Evolutionary conservation across 2,888 invertebrate genomes (phyloP).

Genomic region (Agriotes lineatus): DNA sequence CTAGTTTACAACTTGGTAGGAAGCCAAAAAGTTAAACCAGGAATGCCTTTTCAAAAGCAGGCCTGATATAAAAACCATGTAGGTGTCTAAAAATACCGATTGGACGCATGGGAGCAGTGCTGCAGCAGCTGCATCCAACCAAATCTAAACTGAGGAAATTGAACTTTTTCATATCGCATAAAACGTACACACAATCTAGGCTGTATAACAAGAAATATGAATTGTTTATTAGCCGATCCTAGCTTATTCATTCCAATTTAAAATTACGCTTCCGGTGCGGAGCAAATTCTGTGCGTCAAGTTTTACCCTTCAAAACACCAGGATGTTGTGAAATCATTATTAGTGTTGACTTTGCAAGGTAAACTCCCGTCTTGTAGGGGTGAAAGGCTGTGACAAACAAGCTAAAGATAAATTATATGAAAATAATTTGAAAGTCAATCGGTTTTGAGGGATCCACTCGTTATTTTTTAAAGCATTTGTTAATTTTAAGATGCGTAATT

Average conservation of each 20-base stretch:
- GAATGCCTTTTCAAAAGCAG: constrained; percentile 26
- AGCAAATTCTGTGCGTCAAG: no score
- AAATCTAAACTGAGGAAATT: neutral
- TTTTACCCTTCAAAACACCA: no score
- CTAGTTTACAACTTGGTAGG: constrained; percentile 25
- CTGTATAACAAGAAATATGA: neutral
- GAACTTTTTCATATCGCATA: neutral
- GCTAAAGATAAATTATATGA: no score
- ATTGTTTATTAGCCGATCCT: no score
- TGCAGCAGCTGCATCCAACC: constrained; percentile 24
- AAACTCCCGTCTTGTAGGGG: neutral
- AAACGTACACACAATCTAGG: neutral
- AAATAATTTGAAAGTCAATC: no score
- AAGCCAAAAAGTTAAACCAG: constrained; percentile 21
- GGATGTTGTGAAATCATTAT: neutral
- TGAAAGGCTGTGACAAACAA: no score
- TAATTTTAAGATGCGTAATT: no score
- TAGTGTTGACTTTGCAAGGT: neutral
- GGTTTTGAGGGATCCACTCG: no score
- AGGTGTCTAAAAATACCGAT: constrained; percentile 35
- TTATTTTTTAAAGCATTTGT: no score
- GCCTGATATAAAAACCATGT: constrained; percentile 25
- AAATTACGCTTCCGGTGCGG: no score
- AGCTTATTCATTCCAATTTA: no score
- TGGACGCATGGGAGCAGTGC: neutral